Evolutionary conservation across 2,888 invertebrate species (phyloP), one percentile per base, ranked within the genome.

Genomic region (Chloroclystis v-ata): DNA sequence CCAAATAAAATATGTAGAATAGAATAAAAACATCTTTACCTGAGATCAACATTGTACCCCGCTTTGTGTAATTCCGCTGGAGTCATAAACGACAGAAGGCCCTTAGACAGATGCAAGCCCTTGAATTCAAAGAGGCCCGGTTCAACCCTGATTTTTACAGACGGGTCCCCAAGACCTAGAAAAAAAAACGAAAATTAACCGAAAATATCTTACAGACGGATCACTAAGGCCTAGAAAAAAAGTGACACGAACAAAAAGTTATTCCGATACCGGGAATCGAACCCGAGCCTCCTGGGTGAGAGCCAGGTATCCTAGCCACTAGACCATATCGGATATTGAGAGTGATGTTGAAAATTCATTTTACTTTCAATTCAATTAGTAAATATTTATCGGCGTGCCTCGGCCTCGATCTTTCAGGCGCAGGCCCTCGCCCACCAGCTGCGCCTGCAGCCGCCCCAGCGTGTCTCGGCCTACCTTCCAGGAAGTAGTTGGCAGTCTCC

Each of bases 71-170:
- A 78, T 69, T 97, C 97, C 0, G 90, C 86, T 0, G 89, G 84
- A 0, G 91, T 92, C 90, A 97, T 92, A 91, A 95, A 97, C 12
- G 91, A 90, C 2, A 95, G 95, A 65, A 85, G 80, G 0, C 92
- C 92, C 48, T 93, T 93, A 1, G 91, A 90, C 75, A 63, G n/a
- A 53, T 97, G 96, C 97, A 97, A 98, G 25, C 93, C 92, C 68
- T 96, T 90, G 94, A 95, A 98, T 79, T 98, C 98, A 78, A 98
- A 98, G 29, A 98, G 82, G 0, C 95, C 96, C 0, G 97, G 97
- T 71, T 98, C 98, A 10, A 98, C 89, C 61, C 90, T 90, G 16
- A 97, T 91, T 58, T 91, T 90, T 25, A 93, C 74, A 3, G 91
- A 85, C 1, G 90, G 84, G 16, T 82, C 83, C 1, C 89, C 65